Percentiles rank a stretch among this genome's conserved stretches.
These are phyloP conservation scores for Copidosoma aretas DNA, from an alignment of 2,888 invertebrate genomes.

Conservation along the genomic window DNA sequence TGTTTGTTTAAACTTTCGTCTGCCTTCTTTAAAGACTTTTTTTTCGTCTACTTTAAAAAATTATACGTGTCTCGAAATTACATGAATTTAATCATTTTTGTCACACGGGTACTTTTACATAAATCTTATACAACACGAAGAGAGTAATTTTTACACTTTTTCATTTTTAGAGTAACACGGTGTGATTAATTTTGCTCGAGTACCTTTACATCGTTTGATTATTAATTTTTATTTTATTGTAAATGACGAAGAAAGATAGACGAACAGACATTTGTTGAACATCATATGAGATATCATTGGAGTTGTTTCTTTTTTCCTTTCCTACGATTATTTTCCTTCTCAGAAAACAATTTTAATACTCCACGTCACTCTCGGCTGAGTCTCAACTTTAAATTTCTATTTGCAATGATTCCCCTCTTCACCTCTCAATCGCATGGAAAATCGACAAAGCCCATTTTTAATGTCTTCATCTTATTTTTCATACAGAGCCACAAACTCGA, in stretches of 20 bases:
- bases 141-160: slow-evolving; percentile 49
- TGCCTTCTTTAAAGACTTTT: neutral
- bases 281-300: slow-evolving; percentile 24
- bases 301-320: slow-evolving; percentile 9
- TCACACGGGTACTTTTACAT: slow-evolving; percentile 45
- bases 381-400: too few relatives aligned
- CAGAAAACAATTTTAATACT: slow-evolving; percentile 4
- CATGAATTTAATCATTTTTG: slow-evolving; percentile 8
- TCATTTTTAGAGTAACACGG: slow-evolving; percentile 29
- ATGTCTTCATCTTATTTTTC: too few relatives aligned
- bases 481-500: too few relatives aligned
- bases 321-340: neutral
- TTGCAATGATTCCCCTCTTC: too few relatives aligned
- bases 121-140: slow-evolving; percentile 57
- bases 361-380: neutral
- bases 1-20: slow-evolving; percentile 7
- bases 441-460: slow-evolving; percentile 10
- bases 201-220: slow-evolving; percentile 30
- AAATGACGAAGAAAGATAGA: slow-evolving; percentile 54
- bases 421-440: slow-evolving; percentile 24
- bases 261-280: slow-evolving; percentile 47
- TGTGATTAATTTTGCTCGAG: slow-evolving; percentile 41
- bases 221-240: slow-evolving; percentile 35
- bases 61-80: slow-evolving; percentile 15
- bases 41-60: slow-evolving; percentile 9